Evolutionary conservation across 1,140 invertebrate species (phyloP), one percentile per base, ranked within the genome.

Genomic region (Hylaeus volcanicus): DNA sequence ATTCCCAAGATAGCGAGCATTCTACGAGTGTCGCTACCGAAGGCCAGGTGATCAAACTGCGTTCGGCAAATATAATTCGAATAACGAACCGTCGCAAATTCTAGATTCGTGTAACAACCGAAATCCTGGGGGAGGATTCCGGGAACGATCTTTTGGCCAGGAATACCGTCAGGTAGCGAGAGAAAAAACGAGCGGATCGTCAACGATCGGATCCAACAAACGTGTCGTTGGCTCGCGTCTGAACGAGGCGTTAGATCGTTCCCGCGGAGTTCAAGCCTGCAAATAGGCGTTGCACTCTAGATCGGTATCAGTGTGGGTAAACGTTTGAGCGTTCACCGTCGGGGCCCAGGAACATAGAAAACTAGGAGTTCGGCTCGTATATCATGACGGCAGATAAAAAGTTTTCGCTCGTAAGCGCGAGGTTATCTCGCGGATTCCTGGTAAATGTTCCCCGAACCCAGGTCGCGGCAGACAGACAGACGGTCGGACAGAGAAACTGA

Each of bases 391-490:
- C 51, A 83, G 84, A 86, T 87, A 87, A 87, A 86, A 86, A 86
- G 85, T 87, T 87, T 64, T 77, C 76, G 65, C 74, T 77, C 64
- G 85, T 78, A 81, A 87, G 81, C 84, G 77, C 61, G 77, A 74
- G 85, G 76, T 84, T 86, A 86, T 87, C 85, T 87, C 77, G 85
- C 85, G 85, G 71, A 86, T 86, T 86, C 82, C 82, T 86, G 78
- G 77, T 84, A 86, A 87, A 87, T 74, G 86, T 87, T 87, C 77
- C 51, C 71, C 78, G 61, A 86, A 75, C 71, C 48, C 12, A 14
- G 51, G 9, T 56, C 4, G 56, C 5, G 3, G 15, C 5, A 55
- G 43, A 14, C 58, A 43, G 58, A 43, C 15, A 15, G 66, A 69
- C 53, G 15, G 64, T 55, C 64, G 39, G 8, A 8, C 45, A 14